A percentile compares a stretch with the other conserved stretches of the same genome.
phyloP scores from a whole-genome alignment of 2,888 invertebrate species.

The Eutolmus rufibarbis region DNA sequence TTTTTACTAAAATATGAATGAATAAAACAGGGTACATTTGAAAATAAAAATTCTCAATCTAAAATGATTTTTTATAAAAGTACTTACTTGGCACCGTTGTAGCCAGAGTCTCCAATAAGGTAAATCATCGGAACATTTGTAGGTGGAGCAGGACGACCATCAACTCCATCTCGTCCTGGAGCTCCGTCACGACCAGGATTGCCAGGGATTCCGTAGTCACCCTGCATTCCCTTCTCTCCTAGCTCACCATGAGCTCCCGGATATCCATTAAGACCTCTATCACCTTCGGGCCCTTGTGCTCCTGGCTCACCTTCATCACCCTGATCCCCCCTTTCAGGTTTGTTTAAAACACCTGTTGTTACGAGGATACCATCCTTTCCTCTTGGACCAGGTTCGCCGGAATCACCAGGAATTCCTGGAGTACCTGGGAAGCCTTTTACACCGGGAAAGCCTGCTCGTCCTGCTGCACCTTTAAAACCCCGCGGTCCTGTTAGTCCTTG shows the following conservation, averaged over 20 bases:
- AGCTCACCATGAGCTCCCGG: slow-evolving; percentile 53
- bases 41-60: no score
- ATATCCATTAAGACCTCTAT: slow-evolving; percentile 54
- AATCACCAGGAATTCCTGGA: slow-evolving; percentile 63
- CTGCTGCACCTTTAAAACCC: slow-evolving; percentile 61
- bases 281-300: slow-evolving; percentile 54
- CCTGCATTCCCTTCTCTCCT: slow-evolving; percentile 57
- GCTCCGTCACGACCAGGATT: slow-evolving; percentile 57
- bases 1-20: no score
- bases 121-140: slow-evolving; percentile 57
- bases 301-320: slow-evolving; percentile 56
- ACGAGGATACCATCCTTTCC: slow-evolving; percentile 61
- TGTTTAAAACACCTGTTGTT: slow-evolving; percentile 42
- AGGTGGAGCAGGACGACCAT: slow-evolving; percentile 65
- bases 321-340: slow-evolving; percentile 58
- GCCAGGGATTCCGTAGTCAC: slow-evolving; percentile 59
- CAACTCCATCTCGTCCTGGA: slow-evolving; percentile 61
- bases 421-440: slow-evolving; percentile 68
- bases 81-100: slow-evolving; percentile 56
- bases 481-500: slow-evolving; percentile 59
- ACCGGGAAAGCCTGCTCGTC: slow-evolving; percentile 63
- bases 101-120: slow-evolving; percentile 56
- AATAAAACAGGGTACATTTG: no score
- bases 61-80: background rate
- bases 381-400: slow-evolving; percentile 50